phyloP scores from a whole-genome alignment of 2,113 vertebrate genomes.

The Vulpes vulpes region DNA sequence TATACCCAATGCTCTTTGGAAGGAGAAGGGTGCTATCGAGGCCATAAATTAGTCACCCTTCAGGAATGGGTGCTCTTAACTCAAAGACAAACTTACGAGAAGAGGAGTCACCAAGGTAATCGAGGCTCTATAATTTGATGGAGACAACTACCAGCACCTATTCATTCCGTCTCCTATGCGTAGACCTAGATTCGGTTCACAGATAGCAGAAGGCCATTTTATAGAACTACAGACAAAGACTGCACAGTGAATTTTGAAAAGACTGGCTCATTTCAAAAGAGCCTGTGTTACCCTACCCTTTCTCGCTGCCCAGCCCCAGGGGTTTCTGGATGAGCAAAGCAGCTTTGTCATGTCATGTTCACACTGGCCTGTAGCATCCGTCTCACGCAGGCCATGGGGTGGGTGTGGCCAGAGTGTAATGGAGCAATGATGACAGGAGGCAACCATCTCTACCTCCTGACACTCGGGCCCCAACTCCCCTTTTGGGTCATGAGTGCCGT shows the following conservation, averaged over 20 bases:
- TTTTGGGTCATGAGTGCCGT: neutral
- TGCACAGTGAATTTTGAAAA: neutral
- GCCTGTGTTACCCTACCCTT: neutral
- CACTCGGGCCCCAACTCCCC: neutral
- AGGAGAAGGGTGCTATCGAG: neutral
- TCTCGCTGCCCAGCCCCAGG: neutral
- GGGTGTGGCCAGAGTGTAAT: neutral
- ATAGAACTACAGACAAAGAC: neutral
- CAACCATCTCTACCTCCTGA: neutral
- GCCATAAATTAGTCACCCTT: neutral
- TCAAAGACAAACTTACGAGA: neutral
- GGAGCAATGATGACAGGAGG: neutral
- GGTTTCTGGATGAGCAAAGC: neutral
- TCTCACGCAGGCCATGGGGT: neutral
- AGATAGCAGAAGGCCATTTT: neutral
- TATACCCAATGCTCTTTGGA: neutral
- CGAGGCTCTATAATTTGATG: neutral
- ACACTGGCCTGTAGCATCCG: neutral
- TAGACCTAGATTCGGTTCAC: neutral
- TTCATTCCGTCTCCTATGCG: neutral
- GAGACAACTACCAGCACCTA: neutral
- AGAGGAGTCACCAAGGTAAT: neutral
- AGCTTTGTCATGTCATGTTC: neutral
- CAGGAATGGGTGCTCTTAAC: neutral
- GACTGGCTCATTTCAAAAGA: slow-evolving; percentile 24